A percentile compares a stretch with the other conserved stretches of the same genome.
Evolutionary conservation across 2,113 vertebrate genomes (phyloP).

Genomic region (Dascyllus trimaculatus): DNA sequence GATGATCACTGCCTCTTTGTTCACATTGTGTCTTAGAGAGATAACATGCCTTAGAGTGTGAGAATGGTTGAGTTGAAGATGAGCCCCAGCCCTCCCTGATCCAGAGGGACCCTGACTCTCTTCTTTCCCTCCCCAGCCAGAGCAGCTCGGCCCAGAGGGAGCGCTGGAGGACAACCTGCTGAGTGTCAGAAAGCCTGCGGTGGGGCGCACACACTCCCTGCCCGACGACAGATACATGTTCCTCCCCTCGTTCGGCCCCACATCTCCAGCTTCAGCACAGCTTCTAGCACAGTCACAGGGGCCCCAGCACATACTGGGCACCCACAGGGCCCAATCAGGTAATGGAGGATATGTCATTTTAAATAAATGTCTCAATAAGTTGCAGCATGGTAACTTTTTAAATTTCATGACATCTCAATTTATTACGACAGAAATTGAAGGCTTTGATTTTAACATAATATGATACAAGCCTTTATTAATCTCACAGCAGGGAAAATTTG

Average conservation of each 20-base stretch:
- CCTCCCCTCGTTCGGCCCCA: slow-evolving; percentile 64
- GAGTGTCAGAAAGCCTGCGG: slow-evolving; percentile 89
- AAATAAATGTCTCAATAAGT: too few species aligned
- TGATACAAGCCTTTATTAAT: too few species aligned
- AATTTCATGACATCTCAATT: too few species aligned
- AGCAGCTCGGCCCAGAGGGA: slow-evolving; percentile 60
- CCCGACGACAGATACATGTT: slow-evolving; percentile 99
- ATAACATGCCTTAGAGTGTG: slow-evolving; percentile 29
- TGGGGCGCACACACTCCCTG: slow-evolving; percentile 95
- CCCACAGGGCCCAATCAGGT: slow-evolving; percentile 75
- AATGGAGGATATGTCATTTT: background rate
- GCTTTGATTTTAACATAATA: too few species aligned
- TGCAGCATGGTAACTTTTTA: too few species aligned
- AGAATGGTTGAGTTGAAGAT: slow-evolving; percentile 18
- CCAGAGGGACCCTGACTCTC: slow-evolving; percentile 39
- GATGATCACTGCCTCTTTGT: slow-evolving; percentile 66
- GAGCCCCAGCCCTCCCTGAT: background rate
- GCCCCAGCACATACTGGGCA: slow-evolving; percentile 76
- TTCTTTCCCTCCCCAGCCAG: slow-evolving; percentile 76
- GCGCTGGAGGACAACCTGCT: slow-evolving; percentile 87
- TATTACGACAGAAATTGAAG: too few species aligned
- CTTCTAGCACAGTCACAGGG: slow-evolving; percentile 78
- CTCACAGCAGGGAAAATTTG: too few species aligned
- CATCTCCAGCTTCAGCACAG: slow-evolving; percentile 57
- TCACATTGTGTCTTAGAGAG: slow-evolving; percentile 24